These are phyloP conservation scores for Maconellicoccus hirsutus DNA, from an alignment of 1,140 invertebrate genomes.

Conservation along the genomic window DNA sequence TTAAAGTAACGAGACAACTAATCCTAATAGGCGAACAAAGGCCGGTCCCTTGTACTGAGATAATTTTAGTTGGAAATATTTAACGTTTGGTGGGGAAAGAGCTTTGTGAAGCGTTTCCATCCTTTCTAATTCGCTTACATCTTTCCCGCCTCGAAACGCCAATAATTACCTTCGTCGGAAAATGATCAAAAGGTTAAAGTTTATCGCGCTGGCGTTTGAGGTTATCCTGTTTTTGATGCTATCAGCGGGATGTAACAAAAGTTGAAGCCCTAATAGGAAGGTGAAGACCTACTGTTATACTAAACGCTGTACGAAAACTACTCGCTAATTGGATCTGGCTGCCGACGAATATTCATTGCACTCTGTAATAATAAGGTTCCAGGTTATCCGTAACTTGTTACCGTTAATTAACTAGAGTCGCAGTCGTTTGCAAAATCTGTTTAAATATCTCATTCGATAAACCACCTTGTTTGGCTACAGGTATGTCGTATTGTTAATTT, in stretches of 20 bases:
- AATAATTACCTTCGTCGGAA: neutral
- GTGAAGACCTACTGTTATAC: neutral
- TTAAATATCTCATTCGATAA: constrained; percentile 1
- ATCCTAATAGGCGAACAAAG: too few relatives aligned
- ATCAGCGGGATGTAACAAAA: neutral
- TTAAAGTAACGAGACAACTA: too few relatives aligned
- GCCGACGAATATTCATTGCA: neutral
- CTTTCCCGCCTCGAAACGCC: neutral
- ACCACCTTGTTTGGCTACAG: neutral
- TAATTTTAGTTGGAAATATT: too few relatives aligned
- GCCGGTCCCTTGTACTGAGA: too few relatives aligned
- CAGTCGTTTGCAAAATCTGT: neutral
- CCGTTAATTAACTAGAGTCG: constrained; percentile 3
- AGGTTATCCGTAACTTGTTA: constrained; percentile 4
- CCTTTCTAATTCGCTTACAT: neutral
- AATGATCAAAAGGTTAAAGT: constrained; percentile 9
- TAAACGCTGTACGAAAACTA: neutral
- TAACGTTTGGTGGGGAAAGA: neutral
- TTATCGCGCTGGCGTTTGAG: neutral
- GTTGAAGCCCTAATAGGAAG: neutral
- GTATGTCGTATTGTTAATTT: neutral
- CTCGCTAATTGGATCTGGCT: neutral
- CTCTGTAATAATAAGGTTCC: neutral
- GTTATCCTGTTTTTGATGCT: constrained; percentile 3
- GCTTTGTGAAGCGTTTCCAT: neutral